These are phyloP conservation scores for Capitulum mitella DNA, from an alignment of 2,888 invertebrate species.

Conservation along the genomic window DNA sequence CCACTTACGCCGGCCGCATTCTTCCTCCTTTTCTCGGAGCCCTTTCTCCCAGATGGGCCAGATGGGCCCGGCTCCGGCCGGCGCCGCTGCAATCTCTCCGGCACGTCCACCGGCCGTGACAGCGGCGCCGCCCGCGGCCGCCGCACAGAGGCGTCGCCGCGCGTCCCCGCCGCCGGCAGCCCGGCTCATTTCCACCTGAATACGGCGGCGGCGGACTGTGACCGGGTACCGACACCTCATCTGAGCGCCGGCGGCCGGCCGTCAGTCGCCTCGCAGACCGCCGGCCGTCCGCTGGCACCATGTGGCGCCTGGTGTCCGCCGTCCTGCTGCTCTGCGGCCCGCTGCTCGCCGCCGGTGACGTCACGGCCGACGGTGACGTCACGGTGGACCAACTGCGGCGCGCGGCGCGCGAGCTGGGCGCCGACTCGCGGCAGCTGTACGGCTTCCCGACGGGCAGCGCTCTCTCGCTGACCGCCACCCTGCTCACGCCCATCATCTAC, in stretches of 20 bases:
- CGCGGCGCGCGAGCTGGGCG: background rate
- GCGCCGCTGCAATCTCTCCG: background rate
- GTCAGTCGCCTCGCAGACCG: too few species aligned
- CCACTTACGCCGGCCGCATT: too few species aligned
- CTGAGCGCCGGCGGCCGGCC: too few species aligned
- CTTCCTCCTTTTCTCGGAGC: too few species aligned
- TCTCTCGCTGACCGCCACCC: background rate
- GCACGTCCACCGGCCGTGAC: too few species aligned
- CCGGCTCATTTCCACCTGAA: background rate
- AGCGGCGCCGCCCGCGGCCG: too few species aligned
- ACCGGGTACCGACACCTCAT: too few species aligned
- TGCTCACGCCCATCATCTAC: background rate
- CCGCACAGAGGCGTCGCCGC: too few species aligned
- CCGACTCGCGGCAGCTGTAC: background rate
- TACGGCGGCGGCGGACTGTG: background rate
- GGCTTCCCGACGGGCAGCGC: conserved; percentile 6
- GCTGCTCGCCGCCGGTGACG: background rate
- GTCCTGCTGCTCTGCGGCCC: too few species aligned
- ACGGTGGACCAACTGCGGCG: background rate
- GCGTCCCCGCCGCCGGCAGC: too few species aligned
- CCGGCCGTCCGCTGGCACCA: too few species aligned
- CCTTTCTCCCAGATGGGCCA: background rate
- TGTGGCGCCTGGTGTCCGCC: too few species aligned
- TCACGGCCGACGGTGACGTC: background rate
- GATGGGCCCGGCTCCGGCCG: background rate